Evolutionary conservation across 1,140 invertebrate genomes (phyloP).

Genomic region (Rhagoletis zephyria): DNA sequence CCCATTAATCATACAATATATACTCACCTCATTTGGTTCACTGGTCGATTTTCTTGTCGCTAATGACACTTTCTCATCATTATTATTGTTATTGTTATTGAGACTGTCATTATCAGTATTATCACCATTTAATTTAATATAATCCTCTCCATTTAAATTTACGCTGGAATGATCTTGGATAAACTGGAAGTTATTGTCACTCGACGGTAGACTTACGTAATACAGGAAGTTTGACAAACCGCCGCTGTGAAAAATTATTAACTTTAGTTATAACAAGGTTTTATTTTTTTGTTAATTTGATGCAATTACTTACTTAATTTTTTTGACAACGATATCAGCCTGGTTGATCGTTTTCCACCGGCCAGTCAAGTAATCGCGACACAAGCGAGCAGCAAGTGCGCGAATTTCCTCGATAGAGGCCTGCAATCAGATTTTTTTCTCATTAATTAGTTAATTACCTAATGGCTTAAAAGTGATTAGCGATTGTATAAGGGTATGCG

Average conservation of each 20-base stretch:
- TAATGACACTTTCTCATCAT: not conserved
- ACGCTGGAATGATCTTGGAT: slow-evolving; percentile 11
- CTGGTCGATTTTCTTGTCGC: not conserved
- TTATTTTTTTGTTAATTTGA: not conserved
- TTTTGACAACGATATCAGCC: slow-evolving; percentile 83
- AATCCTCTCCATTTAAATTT: not conserved
- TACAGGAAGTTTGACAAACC: slow-evolving; percentile 88
- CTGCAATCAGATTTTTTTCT: slow-evolving; percentile 58
- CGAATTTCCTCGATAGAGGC: slow-evolving; percentile 80
- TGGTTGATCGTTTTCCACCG: slow-evolving; percentile 87
- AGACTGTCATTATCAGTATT: not conserved
- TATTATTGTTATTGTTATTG: slow-evolving; percentile 23
- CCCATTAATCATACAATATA: no score
- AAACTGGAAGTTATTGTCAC: slow-evolving; percentile 29
- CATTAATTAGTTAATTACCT: not conserved
- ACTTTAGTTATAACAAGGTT: no score
- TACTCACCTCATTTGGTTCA: slow-evolving; percentile 24
- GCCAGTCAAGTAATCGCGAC: slow-evolving; percentile 88
- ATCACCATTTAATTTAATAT: not conserved
- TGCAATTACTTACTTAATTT: slow-evolving; percentile 80
- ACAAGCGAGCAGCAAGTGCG: slow-evolving; percentile 86
- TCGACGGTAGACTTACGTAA: slow-evolving; percentile 82
- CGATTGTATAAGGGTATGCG: not conserved
- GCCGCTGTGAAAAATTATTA: slow-evolving; percentile 75
- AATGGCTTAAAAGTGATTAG: not conserved